Base-by-base conservation (phyloP, 2,888 invertebrate genomes). In the Pristionchus maxplancki region DNA sequence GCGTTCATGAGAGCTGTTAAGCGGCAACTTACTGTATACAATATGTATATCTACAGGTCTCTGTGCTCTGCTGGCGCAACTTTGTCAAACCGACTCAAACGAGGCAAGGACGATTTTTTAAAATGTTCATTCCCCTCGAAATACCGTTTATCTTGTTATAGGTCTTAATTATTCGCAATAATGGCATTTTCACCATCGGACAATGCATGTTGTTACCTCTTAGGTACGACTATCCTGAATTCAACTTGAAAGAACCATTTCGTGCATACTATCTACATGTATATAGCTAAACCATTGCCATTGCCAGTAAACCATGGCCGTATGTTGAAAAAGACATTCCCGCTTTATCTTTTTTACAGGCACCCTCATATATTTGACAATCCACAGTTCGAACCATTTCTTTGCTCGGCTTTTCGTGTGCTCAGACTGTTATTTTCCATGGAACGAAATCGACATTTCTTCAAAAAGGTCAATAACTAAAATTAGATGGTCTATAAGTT, bases 381-480 rank as follows among this genome's bases (percentile, higher is more conserved):
- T 50, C 31, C 44, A 11, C 86, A 87, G 20, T 87, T 87, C 50
- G 48, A 64, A 13, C 71, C 86, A 8, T 71, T 87, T 44, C n/a
- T 71, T 95, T 95, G 95, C 85, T 95, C 95, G 90, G 94, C 95
- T 50, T 95, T 95, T 89, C 94, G 95, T 31, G 94, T 95, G 11
- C 93, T 95, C 34, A 93, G 95, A 11, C 95, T 95, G 89, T 91
- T 95, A 90, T 95, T 95, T 93, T 95, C 95, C 89, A 94, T 95
- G 93, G 95, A 95, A 89, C 90, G 95, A 88, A 95, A 95, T 90
- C 92, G 95, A 67, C 92, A 95, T 37, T 92, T 95, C 48, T 95
- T 95, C 91, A 95, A 95, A 90, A 88, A 81, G 44, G 88, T 88
- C n/a, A n/a, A n/a, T n/a, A n/a, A n/a, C n/a, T n/a, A n/a, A n/a